These are phyloP conservation scores for Dolichotis patagonum DNA, from an alignment of 2,113 vertebrate species.

Conservation along the genomic window DNA sequence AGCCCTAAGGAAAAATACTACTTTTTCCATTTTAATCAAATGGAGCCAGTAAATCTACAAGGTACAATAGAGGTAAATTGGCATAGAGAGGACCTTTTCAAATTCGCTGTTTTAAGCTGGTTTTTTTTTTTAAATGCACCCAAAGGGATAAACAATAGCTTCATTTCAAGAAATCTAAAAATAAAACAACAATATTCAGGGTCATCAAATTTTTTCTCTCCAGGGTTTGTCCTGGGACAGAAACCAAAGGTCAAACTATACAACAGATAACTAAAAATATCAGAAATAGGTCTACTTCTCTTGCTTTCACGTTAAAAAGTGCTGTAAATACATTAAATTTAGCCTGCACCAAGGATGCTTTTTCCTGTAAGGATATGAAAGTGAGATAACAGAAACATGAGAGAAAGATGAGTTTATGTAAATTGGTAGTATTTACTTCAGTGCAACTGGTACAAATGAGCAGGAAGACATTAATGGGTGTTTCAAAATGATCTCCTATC, in stretches of 20 bases:
- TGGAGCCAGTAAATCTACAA: background rate
- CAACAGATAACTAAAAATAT: slow-evolving; percentile 72
- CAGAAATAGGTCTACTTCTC: slow-evolving; percentile 61
- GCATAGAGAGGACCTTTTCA: background rate
- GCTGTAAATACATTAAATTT: slow-evolving; percentile 1
- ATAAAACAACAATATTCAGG: slow-evolving; percentile 76
- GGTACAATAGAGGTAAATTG: background rate
- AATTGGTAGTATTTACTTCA: slow-evolving; percentile 27
- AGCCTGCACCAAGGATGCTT: background rate
- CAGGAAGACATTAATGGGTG: background rate
- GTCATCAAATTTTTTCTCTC: slow-evolving; percentile 65
- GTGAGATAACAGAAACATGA: background rate
- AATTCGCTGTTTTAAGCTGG: slow-evolving; percentile 10
- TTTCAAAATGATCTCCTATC: slow-evolving; percentile 57
- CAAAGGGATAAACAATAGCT: slow-evolving; percentile 75
- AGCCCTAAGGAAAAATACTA: background rate
- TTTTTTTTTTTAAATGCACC: slow-evolving; percentile 16
- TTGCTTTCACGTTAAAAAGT: slow-evolving; percentile 42
- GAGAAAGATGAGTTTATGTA: background rate
- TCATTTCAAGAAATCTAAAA: slow-evolving; percentile 76
- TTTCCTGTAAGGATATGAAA: slow-evolving; percentile 33
- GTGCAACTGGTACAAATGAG: slow-evolving; percentile 50
- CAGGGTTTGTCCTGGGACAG: slow-evolving; percentile 67
- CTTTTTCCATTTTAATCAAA: slow-evolving; percentile 44
- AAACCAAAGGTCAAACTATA: slow-evolving; percentile 68